Evolutionary conservation across 2,888 invertebrate species (phyloP).

Genomic region (Apocheima hispidaria): DNA sequence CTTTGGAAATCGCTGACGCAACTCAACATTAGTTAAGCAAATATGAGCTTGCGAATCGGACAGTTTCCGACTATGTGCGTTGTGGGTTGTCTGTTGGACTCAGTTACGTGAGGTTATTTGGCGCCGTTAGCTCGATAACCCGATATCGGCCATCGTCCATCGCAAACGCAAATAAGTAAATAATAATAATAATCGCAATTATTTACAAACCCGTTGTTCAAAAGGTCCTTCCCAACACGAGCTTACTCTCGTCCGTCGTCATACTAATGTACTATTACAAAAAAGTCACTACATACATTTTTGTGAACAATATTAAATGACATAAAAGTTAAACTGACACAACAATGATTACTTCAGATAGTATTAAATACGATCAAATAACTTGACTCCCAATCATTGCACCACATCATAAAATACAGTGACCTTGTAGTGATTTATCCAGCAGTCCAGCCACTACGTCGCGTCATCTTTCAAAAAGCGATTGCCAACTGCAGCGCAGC

Average conservation of each 20-base stretch:
- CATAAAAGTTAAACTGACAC: no score
- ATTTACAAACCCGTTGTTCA: no score
- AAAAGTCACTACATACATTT: no score
- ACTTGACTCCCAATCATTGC: conserved; percentile 11
- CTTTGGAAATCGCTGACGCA: conserved; percentile 30
- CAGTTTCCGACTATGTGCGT: conserved; percentile 24
- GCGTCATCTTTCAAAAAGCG: conserved; percentile 31
- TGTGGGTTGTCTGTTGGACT: conserved; percentile 16
- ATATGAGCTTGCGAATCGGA: conserved; percentile 38
- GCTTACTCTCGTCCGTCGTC: no score
- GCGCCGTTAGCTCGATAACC: no score
- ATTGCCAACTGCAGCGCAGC: conserved; percentile 31
- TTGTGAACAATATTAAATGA: no score
- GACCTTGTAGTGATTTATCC: conserved; percentile 32
- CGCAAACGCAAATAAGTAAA: no score
- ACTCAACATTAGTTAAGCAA: conserved; percentile 34
- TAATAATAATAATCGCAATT: no score
- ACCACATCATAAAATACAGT: conserved; percentile 7
- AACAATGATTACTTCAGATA: conserved; percentile 8
- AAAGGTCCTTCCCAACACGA: no score
- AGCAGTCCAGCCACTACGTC: conserved; percentile 4
- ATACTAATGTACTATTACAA: no score
- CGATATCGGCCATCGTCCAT: no score
- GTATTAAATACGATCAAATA: conserved; percentile 11
- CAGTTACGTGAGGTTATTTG: no score